These are phyloP conservation scores for Riparia riparia DNA, from an alignment of 2,113 vertebrate genomes.

Conservation along the genomic window DNA sequence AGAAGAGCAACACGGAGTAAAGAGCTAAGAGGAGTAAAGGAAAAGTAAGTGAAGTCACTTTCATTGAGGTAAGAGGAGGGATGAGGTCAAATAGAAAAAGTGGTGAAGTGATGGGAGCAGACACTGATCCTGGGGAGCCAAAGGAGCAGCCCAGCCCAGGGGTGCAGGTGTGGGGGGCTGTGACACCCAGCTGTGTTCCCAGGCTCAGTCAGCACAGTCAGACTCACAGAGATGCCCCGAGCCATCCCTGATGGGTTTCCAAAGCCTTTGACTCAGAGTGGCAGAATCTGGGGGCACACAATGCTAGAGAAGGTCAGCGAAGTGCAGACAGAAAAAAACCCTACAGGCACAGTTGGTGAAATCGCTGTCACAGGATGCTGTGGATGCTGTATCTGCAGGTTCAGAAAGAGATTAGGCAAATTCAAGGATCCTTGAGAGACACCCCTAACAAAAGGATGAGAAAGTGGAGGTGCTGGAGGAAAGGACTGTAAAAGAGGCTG, in stretches of 20 bases:
- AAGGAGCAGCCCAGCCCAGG: fast-evolving
- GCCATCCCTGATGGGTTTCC: background rate
- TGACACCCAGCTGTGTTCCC: background rate
- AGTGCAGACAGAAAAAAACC: background rate
- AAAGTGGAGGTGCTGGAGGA: background rate
- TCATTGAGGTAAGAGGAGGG: background rate
- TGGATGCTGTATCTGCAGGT: background rate
- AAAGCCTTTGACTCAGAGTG: background rate
- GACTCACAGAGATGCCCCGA: background rate
- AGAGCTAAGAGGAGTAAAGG: background rate
- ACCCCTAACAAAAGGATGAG: background rate
- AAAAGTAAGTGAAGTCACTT: background rate
- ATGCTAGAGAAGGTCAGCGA: fast-evolving
- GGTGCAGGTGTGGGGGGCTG: fast-evolving
- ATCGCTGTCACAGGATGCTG: background rate
- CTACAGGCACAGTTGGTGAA: background rate
- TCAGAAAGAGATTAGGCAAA: background rate
- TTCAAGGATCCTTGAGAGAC: background rate
- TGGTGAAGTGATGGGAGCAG: background rate
- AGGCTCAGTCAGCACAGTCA: background rate
- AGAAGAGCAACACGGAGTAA: background rate
- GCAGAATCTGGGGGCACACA: background rate
- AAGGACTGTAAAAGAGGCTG: background rate
- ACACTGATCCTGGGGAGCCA: background rate
- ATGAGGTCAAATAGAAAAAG: background rate